phyloP scores from a whole-genome alignment of 2,888 invertebrate genomes.

The Netelia inedita region DNA sequence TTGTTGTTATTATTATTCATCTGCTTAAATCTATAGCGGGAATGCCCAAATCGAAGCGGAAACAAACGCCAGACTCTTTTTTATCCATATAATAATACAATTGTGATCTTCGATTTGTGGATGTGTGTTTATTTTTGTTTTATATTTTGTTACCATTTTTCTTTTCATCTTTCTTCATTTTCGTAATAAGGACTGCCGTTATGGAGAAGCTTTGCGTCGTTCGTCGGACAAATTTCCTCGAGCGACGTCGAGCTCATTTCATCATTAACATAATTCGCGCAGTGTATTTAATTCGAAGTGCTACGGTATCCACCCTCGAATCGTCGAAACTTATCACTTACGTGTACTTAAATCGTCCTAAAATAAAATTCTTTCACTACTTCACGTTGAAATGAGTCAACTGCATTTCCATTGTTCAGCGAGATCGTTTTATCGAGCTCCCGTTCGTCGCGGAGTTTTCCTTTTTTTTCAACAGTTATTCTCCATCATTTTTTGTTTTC shows the following conservation, averaged over 20 bases:
- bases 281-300: constrained; percentile 5
- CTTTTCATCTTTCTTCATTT: neutral
- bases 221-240: neutral
- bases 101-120: constrained; percentile 39
- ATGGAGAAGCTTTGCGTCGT: constrained; percentile 17
- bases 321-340: constrained; percentile 22
- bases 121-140: neutral
- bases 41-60: constrained; percentile 63
- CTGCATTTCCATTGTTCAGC: constrained; percentile 16
- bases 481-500: constrained; percentile 58
- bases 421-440: constrained; percentile 35
- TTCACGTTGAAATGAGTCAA: constrained; percentile 41
- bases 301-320: neutral
- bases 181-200: constrained; percentile 10
- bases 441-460: constrained; percentile 36
- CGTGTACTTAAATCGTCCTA: constrained; percentile 38
- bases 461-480: constrained; percentile 40
- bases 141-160: neutral
- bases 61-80: constrained; percentile 53
- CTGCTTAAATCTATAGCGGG: constrained; percentile 52
- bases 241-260: constrained; percentile 6
- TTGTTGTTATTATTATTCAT: constrained; percentile 65
- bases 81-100: constrained; percentile 29
- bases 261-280: neutral
- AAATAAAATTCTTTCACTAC: constrained; percentile 53